Conservation (phyloP, 2,113 vertebrate genomes). For the Vulpes vulpes region DNA sequence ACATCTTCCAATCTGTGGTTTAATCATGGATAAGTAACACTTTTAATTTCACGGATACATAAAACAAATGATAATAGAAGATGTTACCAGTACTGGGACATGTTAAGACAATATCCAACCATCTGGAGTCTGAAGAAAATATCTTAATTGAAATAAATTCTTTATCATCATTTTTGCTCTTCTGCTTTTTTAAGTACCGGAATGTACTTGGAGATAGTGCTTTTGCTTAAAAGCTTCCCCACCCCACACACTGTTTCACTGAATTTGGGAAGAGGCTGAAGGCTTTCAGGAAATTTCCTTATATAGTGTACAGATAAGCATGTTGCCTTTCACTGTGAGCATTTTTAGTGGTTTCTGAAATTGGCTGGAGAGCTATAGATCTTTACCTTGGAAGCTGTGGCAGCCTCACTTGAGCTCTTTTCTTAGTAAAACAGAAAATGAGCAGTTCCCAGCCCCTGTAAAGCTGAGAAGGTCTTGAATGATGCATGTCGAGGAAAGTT, state of each 20-base stretch:
- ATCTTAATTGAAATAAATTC: not conserved
- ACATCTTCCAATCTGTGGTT: not conserved
- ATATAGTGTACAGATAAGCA: not conserved
- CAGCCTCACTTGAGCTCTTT: conserved; percentile 59
- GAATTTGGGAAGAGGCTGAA: not conserved
- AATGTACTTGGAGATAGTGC: not conserved
- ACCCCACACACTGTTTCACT: not conserved
- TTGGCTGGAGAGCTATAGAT: not conserved
- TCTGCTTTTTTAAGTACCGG: conserved; percentile 22
- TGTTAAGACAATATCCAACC: not conserved
- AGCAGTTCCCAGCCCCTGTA: conserved; percentile 69
- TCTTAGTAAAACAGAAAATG: conserved; percentile 77
- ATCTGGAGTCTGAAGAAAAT: not conserved
- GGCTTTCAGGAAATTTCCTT: conserved; percentile 21
- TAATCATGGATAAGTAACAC: conserved; percentile 4
- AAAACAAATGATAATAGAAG: not conserved
- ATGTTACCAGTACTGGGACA: not conserved
- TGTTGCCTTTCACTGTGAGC: not conserved
- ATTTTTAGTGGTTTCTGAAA: not conserved
- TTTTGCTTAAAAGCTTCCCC: not conserved
- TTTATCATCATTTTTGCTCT: not conserved
- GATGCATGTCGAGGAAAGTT: conserved; percentile 86
- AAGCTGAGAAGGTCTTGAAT: conserved; percentile 85
- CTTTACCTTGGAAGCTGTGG: not conserved
- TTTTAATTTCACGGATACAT: not conserved